phyloP scores from a whole-genome alignment of 2,797 vertebrate species.

The Oreonectes daqikongensis region DNA sequence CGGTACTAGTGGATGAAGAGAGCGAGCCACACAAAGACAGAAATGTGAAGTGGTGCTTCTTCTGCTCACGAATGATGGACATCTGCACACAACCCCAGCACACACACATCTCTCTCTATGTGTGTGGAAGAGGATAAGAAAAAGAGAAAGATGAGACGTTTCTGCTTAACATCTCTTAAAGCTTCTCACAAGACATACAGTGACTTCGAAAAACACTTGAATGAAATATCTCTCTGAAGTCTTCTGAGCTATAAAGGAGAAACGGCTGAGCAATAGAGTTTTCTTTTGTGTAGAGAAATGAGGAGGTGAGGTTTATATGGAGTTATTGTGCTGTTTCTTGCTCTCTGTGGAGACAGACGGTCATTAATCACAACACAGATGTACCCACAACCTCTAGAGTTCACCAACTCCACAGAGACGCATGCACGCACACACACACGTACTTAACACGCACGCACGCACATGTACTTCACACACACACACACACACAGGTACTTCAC shows the following conservation, averaged over 20 bases:
- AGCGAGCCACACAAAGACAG: neutral
- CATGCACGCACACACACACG: neutral
- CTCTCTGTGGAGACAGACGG: conserved; percentile 18
- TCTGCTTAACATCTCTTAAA: too few species aligned
- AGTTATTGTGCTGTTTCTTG: conserved; percentile 22
- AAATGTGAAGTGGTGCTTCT: neutral
- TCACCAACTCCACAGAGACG: conserved; percentile 15
- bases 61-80: neutral
- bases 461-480: too few species aligned
- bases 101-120: neutral
- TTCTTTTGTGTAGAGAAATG: conserved; percentile 15
- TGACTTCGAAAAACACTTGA: too few species aligned
- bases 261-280: neutral
- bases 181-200: too few species aligned
- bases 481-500: too few species aligned
- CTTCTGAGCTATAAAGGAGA: neutral
- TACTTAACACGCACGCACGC: neutral
- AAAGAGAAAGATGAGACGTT: conserved; percentile 17
- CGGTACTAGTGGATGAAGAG: neutral
- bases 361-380: conserved; percentile 46
- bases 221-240: neutral
- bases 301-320: conserved; percentile 12
- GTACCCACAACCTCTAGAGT: conserved; percentile 31
- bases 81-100: neutral
- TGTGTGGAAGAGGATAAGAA: neutral